These are phyloP conservation scores for Xiphorhynchus erythropygius DNA, from an alignment of 2,797 vertebrate species.

Conservation along the genomic window DNA sequence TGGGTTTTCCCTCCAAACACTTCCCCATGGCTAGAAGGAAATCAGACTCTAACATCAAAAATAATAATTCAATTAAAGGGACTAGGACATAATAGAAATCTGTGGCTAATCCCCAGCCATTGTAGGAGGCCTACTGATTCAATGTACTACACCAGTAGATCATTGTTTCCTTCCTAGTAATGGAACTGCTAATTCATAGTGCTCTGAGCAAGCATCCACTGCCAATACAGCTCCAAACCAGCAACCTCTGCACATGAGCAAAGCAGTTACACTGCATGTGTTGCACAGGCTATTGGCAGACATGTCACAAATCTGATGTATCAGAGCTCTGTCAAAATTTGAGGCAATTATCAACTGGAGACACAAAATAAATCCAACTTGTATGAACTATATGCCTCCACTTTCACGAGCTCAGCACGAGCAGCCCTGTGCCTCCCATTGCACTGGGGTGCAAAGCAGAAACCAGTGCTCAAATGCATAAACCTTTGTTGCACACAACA, in stretches of 20 bases:
- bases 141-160: neutral
- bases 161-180: neutral
- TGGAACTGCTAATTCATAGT: neutral
- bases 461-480: neutral
- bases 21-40: neutral
- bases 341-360: neutral
- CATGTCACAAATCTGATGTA: neutral
- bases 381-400: fast-evolving
- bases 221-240: neutral
- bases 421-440: neutral
- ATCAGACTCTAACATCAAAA: neutral
- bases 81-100: neutral
- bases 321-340: neutral
- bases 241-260: neutral
- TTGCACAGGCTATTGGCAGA: neutral
- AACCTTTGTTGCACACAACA: neutral
- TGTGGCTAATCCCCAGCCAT: neutral
- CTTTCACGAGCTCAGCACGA: neutral
- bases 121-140: neutral
- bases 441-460: fast-evolving
- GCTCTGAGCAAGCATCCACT: neutral
- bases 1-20: neutral
- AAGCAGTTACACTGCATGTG: neutral
- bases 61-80: neutral
- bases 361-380: neutral